A percentile compares a stretch with the other conserved stretches of the same genome.
phyloP scores from a whole-genome alignment of 2,888 invertebrate species.

The Eupithecia abbreviata region DNA sequence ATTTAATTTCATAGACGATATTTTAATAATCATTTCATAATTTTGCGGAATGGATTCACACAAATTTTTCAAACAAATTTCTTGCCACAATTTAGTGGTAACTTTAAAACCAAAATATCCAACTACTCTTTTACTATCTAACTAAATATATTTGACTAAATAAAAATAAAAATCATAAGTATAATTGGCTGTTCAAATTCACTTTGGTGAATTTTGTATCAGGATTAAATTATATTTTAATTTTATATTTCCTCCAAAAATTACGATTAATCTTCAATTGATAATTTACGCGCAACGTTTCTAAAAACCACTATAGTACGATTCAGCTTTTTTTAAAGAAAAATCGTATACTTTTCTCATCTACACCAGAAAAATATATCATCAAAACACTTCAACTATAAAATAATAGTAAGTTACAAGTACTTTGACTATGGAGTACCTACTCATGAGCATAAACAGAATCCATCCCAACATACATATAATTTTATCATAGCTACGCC shows the following conservation, averaged over 20 bases:
- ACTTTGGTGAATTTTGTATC: background rate
- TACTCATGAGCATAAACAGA: constrained; percentile 16
- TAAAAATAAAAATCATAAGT: constrained; percentile 15
- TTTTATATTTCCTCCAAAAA: background rate
- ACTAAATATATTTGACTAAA: constrained; percentile 8
- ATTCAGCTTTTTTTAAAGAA: constrained; percentile 10
- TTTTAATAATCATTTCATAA: constrained; percentile 25
- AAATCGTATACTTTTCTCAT: constrained; percentile 18
- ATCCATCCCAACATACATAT: background rate
- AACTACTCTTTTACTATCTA: background rate
- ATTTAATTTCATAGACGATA: constrained; percentile 27
- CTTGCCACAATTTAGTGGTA: constrained; percentile 37
- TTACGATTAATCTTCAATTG: background rate
- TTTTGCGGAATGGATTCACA: constrained; percentile 6
- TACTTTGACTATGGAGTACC: constrained; percentile 22
- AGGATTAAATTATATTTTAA: background rate
- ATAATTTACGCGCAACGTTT: background rate
- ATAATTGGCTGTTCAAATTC: constrained; percentile 1
- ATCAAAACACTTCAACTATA: constrained; percentile 5
- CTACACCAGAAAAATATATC: constrained; percentile 6
- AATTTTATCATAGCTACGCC: background rate
- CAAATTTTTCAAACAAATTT: constrained; percentile 2
- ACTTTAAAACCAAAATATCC: constrained; percentile 23
- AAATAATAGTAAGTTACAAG: constrained; percentile 20
- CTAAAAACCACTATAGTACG: background rate